Conservation (phyloP, 2,888 invertebrate genomes). For the Alviniconcha strummeri region DNA sequence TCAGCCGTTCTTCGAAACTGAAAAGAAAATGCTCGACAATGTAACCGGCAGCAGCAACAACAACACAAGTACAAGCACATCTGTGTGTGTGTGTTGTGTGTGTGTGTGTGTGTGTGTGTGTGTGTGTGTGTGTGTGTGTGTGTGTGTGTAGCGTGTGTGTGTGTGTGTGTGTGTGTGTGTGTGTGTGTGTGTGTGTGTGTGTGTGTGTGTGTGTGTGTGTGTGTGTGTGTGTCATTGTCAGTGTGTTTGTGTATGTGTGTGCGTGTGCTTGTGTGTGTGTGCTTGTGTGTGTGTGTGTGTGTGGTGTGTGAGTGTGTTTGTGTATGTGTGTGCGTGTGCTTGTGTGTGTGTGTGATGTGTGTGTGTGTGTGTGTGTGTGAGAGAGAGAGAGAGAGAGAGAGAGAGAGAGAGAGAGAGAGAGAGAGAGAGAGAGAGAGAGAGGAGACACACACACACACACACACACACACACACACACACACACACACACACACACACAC, state of each 20-base stretch:
- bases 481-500: conserved; percentile 7
- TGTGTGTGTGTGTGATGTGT: conserved; percentile 8
- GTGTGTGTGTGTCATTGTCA: conserved; percentile 9
- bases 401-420: background rate
- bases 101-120: background rate
- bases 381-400: background rate
- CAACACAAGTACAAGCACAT: background rate
- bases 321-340: background rate
- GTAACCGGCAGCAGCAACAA: too few relatives aligned
- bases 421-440: background rate
- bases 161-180: background rate
- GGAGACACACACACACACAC: background rate
- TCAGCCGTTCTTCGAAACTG: too few relatives aligned
- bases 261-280: background rate
- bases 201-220: conserved; percentile 6
- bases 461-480: background rate
- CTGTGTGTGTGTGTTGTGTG: background rate
- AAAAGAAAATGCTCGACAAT: too few relatives aligned
- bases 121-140: background rate
- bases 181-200: background rate
- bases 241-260: conserved; percentile 1
- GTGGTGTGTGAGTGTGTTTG: background rate
- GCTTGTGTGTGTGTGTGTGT: background rate
- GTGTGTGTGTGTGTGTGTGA: conserved; percentile 7
- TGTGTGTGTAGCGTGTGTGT: background rate